Evolutionary conservation across 2,888 invertebrate species (phyloP).

Genomic region (Zonitis immaculata): DNA sequence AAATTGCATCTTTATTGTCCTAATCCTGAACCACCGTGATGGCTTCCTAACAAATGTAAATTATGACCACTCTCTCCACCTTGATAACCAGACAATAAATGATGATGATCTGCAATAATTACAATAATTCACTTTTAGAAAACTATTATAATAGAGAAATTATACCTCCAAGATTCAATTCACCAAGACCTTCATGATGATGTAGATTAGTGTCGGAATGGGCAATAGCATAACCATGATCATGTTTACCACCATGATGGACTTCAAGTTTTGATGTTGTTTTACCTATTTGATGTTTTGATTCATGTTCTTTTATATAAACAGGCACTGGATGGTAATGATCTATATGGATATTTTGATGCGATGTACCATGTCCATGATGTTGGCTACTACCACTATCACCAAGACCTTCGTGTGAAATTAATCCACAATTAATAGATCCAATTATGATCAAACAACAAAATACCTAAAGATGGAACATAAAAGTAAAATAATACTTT

Average conservation of each 20-base stretch:
- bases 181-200: neutral
- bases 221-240: slow-evolving; percentile 33
- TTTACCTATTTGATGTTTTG: slow-evolving; percentile 62
- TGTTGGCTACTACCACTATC: slow-evolving; percentile 43
- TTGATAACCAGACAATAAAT: too few relatives aligned
- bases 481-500: slow-evolving; percentile 1
- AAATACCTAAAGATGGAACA: slow-evolving; percentile 5
- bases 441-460: neutral
- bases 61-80: too few relatives aligned
- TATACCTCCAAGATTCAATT: neutral
- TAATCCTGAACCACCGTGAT: too few relatives aligned
- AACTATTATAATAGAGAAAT: neutral
- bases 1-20: too few relatives aligned
- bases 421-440: slow-evolving; percentile 7
- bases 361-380: slow-evolving; percentile 64
- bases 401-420: slow-evolving; percentile 3
- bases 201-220: slow-evolving; percentile 9
- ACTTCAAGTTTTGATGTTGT: slow-evolving; percentile 33
- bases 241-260: slow-evolving; percentile 37
- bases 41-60: too few relatives aligned
- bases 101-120: too few relatives aligned
- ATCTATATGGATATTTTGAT: slow-evolving; percentile 65
- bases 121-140: too few relatives aligned
- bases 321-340: slow-evolving; percentile 68
- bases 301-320: slow-evolving; percentile 63